These are phyloP conservation scores for Oryzias sinensis DNA, from an alignment of 2,797 vertebrate species.

Conservation along the genomic window DNA sequence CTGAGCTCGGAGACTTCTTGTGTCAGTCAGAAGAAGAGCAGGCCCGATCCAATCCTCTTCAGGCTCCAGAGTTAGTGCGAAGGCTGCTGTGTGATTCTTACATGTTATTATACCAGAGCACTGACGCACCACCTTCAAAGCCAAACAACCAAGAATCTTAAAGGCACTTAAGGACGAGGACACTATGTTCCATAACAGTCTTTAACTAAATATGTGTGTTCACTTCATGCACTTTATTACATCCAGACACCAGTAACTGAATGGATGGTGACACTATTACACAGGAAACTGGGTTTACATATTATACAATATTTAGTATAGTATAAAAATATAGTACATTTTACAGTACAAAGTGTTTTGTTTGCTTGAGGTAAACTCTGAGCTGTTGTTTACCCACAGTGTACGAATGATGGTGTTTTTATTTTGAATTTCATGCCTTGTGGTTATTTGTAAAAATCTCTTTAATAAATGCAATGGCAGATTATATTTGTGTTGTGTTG, in stretches of 20 bases:
- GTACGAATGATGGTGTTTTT: too few species aligned
- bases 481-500: too few species aligned
- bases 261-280: constrained; percentile 19
- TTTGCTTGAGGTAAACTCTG: too few species aligned
- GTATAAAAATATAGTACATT: too few species aligned
- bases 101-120: constrained; percentile 80
- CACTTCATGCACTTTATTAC: constrained; percentile 32
- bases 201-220: constrained; percentile 43
- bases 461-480: too few species aligned
- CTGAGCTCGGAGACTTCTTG: constrained; percentile 73
- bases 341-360: too few species aligned
- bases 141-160: constrained; percentile 28
- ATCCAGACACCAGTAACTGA: constrained; percentile 37
- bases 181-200: constrained; percentile 56
- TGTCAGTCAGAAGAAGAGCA: constrained; percentile 66
- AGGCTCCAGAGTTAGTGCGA: constrained; percentile 63
- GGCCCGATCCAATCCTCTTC: constrained; percentile 48
- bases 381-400: too few species aligned
- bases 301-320: too few species aligned
- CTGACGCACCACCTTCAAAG: constrained; percentile 19
- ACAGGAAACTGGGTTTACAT: background rate
- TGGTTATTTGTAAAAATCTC: too few species aligned
- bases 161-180: constrained; percentile 23
- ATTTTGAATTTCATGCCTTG: too few species aligned
- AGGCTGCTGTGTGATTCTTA: constrained; percentile 79